Evolutionary conservation across 2,888 invertebrate genomes (phyloP).

Genomic region (Dicranocentrus wangi): DNA sequence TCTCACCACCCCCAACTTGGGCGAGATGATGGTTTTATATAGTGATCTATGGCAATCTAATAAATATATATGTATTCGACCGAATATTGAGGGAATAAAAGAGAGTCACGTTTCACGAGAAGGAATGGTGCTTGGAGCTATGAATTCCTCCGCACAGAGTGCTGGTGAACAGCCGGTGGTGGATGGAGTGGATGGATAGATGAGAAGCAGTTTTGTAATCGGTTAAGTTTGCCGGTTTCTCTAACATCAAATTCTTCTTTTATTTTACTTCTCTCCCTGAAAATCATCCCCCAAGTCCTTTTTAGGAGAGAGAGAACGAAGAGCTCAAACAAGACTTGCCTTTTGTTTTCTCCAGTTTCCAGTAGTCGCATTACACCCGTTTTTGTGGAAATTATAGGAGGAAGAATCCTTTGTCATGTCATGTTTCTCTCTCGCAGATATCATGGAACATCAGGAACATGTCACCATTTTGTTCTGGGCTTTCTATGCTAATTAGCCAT

Average conservation of each 20-base stretch:
- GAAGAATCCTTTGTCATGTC: no score
- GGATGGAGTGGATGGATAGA: slow-evolving; percentile 6
- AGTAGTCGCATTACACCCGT: no score
- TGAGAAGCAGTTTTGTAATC: slow-evolving; percentile 43
- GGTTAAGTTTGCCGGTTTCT: slow-evolving; percentile 53
- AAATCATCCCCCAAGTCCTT: slow-evolving; percentile 57
- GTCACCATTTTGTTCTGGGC: neutral
- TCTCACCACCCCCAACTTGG: slow-evolving; percentile 13
- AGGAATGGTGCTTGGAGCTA: no score
- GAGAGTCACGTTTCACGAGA: slow-evolving; percentile 34
- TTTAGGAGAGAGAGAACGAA: slow-evolving; percentile 23
- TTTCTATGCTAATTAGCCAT: slow-evolving; percentile 60
- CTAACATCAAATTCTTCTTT: slow-evolving; percentile 36
- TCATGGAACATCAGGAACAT: neutral
- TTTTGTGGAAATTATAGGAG: no score
- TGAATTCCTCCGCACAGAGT: no score
- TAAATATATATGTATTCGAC: neutral
- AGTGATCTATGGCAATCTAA: slow-evolving; percentile 6
- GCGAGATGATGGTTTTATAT: neutral
- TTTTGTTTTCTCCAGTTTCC: no score
- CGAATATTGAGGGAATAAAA: slow-evolving; percentile 7
- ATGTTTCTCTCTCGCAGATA: no score
- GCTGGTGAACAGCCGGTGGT: no score
- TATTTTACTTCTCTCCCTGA: slow-evolving; percentile 14
- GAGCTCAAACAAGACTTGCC: neutral